These are phyloP conservation scores for Chironomus striatipennis DNA, from an alignment of 1,140 invertebrate species.

Conservation along the genomic window DNA sequence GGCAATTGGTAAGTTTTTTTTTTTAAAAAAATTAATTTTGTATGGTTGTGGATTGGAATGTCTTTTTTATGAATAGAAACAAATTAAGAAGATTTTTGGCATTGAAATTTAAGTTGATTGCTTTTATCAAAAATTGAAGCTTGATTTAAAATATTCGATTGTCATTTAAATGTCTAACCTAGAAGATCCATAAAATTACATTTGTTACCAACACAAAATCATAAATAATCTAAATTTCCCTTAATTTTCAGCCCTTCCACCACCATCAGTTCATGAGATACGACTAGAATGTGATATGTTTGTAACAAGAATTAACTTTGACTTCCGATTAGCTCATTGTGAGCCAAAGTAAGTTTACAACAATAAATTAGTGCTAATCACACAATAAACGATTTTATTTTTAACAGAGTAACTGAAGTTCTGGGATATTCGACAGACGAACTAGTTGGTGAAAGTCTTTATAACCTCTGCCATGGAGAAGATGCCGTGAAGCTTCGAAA, in stretches of 20 bases:
- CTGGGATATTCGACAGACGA: constrained; percentile 90
- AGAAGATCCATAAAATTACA: too few relatives aligned
- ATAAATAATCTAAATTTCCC: too few relatives aligned
- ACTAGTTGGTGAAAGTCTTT: constrained; percentile 86
- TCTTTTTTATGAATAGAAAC: too few relatives aligned
- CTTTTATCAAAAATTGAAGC: too few relatives aligned
- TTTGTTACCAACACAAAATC: too few relatives aligned
- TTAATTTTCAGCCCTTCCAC: constrained; percentile 65
- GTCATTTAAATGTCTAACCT: too few relatives aligned
- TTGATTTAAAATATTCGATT: too few relatives aligned
- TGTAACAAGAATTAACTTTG: constrained; percentile 89
- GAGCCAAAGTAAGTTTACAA: constrained; percentile 76
- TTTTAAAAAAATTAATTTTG: too few relatives aligned
- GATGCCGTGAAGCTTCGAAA: constrained; percentile 88
- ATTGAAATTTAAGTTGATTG: too few relatives aligned
- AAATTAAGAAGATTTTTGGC: too few relatives aligned
- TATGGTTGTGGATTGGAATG: too few relatives aligned
- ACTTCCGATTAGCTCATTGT: constrained; percentile 93
- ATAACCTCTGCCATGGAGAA: constrained; percentile 89
- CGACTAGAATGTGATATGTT: constrained; percentile 94
- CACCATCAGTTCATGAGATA: constrained; percentile 93
- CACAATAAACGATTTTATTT: not conserved
- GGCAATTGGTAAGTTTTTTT: constrained; percentile 51
- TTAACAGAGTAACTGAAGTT: constrained; percentile 76
- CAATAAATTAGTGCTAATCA: not conserved